Conservation (phyloP, 1,140 invertebrate species). For the Neodiprion virginianus region DNA sequence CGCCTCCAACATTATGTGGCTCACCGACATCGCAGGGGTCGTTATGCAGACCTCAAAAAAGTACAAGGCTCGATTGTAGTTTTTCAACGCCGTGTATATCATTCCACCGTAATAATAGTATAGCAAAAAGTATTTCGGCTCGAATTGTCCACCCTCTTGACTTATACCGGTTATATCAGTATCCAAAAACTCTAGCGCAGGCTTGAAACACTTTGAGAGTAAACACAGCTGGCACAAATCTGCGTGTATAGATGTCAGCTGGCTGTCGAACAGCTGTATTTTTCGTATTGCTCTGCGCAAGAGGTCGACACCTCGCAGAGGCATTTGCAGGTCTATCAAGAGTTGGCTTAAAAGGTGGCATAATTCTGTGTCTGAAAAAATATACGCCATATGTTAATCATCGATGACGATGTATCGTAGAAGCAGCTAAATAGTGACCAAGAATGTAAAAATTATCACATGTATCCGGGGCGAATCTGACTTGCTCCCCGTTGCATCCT, state of each 20-base stretch:
- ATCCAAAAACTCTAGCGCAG: conserved; percentile 88
- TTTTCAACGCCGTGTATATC: conserved; percentile 93
- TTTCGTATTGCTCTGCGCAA: conserved; percentile 87
- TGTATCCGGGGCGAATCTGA: conserved; percentile 80
- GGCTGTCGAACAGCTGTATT: conserved; percentile 85
- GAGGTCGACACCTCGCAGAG: conserved; percentile 85
- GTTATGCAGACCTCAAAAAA: conserved; percentile 96
- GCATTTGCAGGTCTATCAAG: conserved; percentile 77
- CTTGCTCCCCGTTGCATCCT: conserved; percentile 87
- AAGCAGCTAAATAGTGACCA: background rate
- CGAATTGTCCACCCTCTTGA: conserved; percentile 83
- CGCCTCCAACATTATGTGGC: conserved; percentile 95
- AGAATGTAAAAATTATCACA: conserved; percentile 66
- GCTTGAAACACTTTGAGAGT: conserved; percentile 90
- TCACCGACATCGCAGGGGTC: conserved; percentile 90
- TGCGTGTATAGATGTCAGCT: conserved; percentile 92
- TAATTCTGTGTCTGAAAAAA: conserved; percentile 80
- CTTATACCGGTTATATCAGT: conserved; percentile 92
- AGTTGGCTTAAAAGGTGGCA: conserved; percentile 84
- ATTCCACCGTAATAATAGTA: conserved; percentile 98
- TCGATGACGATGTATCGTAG: background rate
- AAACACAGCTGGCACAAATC: conserved; percentile 93
- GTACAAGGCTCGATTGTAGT: conserved; percentile 90
- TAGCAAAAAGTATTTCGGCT: conserved; percentile 90
- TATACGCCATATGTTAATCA: conserved; percentile 26